Conservation (phyloP, 1,140 invertebrate genomes). For the Tetragnatha versicolor region DNA sequence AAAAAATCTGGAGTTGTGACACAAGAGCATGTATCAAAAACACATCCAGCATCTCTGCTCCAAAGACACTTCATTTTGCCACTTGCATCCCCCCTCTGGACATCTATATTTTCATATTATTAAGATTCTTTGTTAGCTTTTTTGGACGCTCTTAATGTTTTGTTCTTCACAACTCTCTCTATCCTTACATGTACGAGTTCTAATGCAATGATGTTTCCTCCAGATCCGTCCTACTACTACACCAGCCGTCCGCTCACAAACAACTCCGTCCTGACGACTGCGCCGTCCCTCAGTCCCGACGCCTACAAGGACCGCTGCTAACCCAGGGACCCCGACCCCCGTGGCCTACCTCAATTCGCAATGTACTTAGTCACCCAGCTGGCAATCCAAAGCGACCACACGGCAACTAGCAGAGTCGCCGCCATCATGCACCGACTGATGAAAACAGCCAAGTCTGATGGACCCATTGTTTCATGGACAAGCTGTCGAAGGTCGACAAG, state of each 20-base stretch:
- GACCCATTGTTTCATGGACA: too few relatives aligned
- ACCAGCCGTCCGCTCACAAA: constrained; percentile 10
- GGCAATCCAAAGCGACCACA: constrained; percentile 5
- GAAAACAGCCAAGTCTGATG: not conserved
- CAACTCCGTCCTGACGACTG: constrained; percentile 27
- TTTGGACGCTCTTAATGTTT: constrained; percentile 57
- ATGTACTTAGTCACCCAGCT: constrained; percentile 39
- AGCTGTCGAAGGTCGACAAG: too few relatives aligned
- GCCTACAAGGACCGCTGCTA: constrained; percentile 56
- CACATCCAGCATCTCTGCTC: too few relatives aligned
- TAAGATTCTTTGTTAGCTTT: not conserved
- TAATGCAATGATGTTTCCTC: too few relatives aligned
- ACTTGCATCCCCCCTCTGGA: not conserved
- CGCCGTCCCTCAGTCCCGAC: constrained; percentile 57
- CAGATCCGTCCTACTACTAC: constrained; percentile 56
- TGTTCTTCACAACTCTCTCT: constrained; percentile 7
- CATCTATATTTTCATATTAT: not conserved
- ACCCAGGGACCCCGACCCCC: constrained; percentile 3
- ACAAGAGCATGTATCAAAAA: too few relatives aligned
- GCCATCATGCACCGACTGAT: not conserved
- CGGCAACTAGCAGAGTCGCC: not conserved
- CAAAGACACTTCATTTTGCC: too few relatives aligned
- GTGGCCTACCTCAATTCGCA: constrained; percentile 45
- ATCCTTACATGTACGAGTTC: too few relatives aligned
- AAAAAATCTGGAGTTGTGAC: too few relatives aligned